phyloP scores from a whole-genome alignment of 2,797 vertebrate species.

The Poeciliopsis turneri region DNA sequence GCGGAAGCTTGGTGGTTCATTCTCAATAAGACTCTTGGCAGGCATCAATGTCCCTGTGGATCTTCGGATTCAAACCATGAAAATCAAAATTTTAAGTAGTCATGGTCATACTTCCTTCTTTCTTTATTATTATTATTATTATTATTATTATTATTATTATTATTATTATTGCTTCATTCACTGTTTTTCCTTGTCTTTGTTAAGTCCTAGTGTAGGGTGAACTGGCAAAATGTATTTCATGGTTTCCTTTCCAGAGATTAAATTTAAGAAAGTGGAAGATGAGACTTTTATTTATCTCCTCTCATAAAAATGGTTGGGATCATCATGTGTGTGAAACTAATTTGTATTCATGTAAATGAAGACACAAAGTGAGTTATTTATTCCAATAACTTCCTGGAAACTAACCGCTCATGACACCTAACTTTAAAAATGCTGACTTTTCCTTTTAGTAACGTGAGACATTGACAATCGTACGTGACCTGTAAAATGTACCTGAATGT shows the following conservation, averaged over 20 bases:
- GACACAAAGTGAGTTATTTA: not conserved
- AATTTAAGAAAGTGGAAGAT: not conserved
- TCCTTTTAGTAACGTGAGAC: not conserved
- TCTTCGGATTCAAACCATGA: not conserved
- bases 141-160: too few relatives aligned
- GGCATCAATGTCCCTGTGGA: not conserved
- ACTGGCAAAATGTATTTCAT: not conserved
- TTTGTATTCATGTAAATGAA: not conserved
- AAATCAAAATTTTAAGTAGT: not conserved
- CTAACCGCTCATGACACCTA: not conserved
- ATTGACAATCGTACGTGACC: not conserved
- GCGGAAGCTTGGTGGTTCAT: not conserved
- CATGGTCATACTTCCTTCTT: not conserved
- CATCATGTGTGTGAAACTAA: not conserved
- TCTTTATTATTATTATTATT: too few relatives aligned
- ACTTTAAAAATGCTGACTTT: not conserved
- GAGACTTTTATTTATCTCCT: not conserved
- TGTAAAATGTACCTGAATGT: slow-evolving; percentile 84
- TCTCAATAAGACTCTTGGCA: not conserved
- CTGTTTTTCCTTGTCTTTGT: not conserved
- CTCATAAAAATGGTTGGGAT: not conserved
- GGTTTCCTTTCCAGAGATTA: not conserved
- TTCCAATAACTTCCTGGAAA: not conserved
- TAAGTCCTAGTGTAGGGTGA: not conserved
- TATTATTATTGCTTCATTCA: not conserved